Conservation (phyloP, 2,113 vertebrate genomes). For the Centropristis striata region DNA sequence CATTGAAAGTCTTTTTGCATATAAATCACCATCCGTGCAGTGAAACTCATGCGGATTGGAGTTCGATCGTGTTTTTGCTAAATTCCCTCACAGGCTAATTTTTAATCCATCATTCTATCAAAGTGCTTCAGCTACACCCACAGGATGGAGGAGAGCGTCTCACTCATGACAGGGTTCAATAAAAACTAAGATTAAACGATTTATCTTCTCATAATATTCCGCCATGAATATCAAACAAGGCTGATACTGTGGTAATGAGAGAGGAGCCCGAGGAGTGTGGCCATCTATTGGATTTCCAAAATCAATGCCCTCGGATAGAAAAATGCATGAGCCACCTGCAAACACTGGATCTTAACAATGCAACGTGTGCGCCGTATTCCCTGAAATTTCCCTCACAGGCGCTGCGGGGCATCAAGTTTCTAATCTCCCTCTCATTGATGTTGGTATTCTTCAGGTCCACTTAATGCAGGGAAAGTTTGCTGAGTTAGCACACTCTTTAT, state of each 20-base stretch:
- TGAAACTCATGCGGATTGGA: conserved; percentile 37
- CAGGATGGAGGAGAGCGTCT: conserved; percentile 53
- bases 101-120: conserved; percentile 80
- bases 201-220: conserved; percentile 80
- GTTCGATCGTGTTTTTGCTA: conserved; percentile 64
- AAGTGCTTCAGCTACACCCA: conserved; percentile 22
- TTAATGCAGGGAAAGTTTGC: conserved; percentile 38
- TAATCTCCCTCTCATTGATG: conserved; percentile 33
- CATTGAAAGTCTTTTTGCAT: conserved; percentile 41
- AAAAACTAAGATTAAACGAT: conserved; percentile 77
- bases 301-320: conserved; percentile 71
- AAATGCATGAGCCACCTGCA: conserved; percentile 70
- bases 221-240: conserved; percentile 76
- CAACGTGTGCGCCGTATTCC: neutral
- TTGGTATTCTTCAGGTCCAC: conserved; percentile 26
- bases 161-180: conserved; percentile 72
- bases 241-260: conserved; percentile 69
- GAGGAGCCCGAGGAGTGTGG: conserved; percentile 51
- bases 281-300: conserved; percentile 73
- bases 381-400: conserved; percentile 21
- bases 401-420: conserved; percentile 33
- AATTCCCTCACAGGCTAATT: conserved; percentile 66
- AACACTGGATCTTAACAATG: conserved; percentile 54
- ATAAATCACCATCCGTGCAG: conserved; percentile 45
- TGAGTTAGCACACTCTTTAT: conserved; percentile 33